Conservation (phyloP, 37 sponge, comb jelly and placozoan genomes). For the Amphimedon queenslandica region DNA sequence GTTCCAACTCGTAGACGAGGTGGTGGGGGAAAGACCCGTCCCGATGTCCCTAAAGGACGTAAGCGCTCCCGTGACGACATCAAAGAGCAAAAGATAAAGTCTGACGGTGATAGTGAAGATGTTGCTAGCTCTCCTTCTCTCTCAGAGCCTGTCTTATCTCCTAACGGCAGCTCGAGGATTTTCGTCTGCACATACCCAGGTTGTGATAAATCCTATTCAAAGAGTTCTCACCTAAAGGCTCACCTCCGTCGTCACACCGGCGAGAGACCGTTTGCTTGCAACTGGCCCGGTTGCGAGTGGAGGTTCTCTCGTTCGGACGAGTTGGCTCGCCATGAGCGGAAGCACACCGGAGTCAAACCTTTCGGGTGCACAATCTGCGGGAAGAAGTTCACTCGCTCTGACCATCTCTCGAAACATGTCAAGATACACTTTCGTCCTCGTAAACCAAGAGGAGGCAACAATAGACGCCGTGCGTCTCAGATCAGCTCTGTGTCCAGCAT, state of each 20-base stretch:
- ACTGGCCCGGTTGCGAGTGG: conserved; percentile 87
- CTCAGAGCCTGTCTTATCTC: neutral
- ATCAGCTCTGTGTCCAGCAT: conserved; percentile 55
- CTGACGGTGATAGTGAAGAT: conserved; percentile 30
- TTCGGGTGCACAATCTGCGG: conserved; percentile 82
- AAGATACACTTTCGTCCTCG: conserved; percentile 78
- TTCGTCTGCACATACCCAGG: conserved; percentile 65
- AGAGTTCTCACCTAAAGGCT: conserved; percentile 84
- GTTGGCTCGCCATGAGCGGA: conserved; percentile 80
- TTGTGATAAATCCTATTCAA: conserved; percentile 82
- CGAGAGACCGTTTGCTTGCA: conserved; percentile 85
- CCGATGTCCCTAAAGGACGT: conserved; percentile 3
- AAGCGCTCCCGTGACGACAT: neutral
- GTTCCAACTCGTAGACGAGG: conserved; percentile 2
- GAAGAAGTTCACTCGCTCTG: conserved; percentile 85
- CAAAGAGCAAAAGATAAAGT: neutral
- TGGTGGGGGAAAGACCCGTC: conserved; percentile 1
- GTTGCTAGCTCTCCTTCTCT: neutral
- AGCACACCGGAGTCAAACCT: conserved; percentile 86
- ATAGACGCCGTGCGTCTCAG: conserved; percentile 15
- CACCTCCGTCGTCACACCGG: conserved; percentile 87
- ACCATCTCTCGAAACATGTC: conserved; percentile 87
- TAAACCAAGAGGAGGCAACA: conserved; percentile 50
- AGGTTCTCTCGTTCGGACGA: conserved; percentile 89
- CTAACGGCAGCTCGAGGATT: conserved; percentile 24